Evolutionary conservation across 2,888 invertebrate species (phyloP), one percentile per base, ranked within the genome.

Genomic region (Lasioglossum morio): DNA sequence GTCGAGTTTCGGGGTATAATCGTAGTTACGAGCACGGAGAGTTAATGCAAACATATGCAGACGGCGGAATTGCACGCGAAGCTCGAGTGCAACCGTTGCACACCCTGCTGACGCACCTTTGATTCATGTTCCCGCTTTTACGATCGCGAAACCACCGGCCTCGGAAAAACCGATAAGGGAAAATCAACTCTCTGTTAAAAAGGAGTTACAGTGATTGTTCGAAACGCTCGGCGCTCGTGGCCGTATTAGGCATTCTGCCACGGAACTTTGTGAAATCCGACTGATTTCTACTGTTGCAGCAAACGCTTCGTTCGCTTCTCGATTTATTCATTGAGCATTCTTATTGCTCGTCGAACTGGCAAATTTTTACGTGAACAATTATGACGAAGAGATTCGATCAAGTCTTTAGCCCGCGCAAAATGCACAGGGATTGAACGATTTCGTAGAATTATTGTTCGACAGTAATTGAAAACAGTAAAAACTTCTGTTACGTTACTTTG

Each of bases 11-110:
- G 19, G 72, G n/a, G 75, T 77, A 82, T 82, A 87, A 85, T 85
- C 82, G 75, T 30, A 60, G 79, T 63, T 57, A 57, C 74, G 66
- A 72, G 37, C n/a, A 43, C 23, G 48, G 34, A 60, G 81, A 87
- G 82, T 87, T 87, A 80, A 82, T 87, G 79, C 80, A 87, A 85
- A 87, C 85, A 78, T 79, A 80, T 79, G 66, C 69, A 77, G 46
- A 12, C 72, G 73, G 4, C 14, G 69, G 72, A 74, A 82, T 78
- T 84, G 77, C 82, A 63, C 57, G 63, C 60, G 57, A 75, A 23
- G 57, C 76, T 27, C 40, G 53, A 76, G 30, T 76, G 72, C 34
- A 72, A 27, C 77, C 16, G 5, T n/a, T n/a, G 30, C 53, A 60
- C 53, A 60, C 4, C 23, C 43, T 23, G 80, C 43, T n/a, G 69